Percentiles rank a stretch among this genome's conserved stretches.
phyloP scores from a whole-genome alignment of 2,888 invertebrate species.

The Parasteatoda lunata region DNA sequence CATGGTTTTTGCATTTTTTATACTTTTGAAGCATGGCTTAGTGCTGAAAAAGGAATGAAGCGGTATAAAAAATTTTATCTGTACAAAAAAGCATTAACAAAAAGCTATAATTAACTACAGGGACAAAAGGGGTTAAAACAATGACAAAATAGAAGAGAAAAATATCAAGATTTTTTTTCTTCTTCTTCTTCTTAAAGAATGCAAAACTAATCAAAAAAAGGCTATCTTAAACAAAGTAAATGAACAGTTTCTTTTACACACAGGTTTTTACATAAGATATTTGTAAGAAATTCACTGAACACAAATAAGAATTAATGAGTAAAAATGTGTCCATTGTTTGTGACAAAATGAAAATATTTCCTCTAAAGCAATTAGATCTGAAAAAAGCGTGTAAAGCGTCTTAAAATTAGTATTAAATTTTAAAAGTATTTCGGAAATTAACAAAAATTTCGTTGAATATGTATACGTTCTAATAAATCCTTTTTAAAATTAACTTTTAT shows the following conservation, averaged over 20 bases:
- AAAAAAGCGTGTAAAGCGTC: too few species aligned
- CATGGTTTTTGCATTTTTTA: conserved; percentile 30
- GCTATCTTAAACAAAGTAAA: not conserved
- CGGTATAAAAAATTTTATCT: not conserved
- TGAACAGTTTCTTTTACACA: not conserved
- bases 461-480: too few species aligned
- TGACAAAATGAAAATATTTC: too few species aligned
- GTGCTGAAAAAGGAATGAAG: conserved; percentile 24
- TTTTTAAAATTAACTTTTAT: too few species aligned
- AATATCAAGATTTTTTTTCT: not conserved
- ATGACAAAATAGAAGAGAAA: conserved; percentile 25
- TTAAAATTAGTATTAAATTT: too few species aligned
- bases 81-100: conserved; percentile 33
- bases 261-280: too few species aligned
- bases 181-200: not conserved
- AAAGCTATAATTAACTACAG: conserved; percentile 48
- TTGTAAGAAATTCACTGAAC: too few species aligned
- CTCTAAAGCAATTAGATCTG: too few species aligned
- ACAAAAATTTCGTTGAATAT: too few species aligned
- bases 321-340: too few species aligned
- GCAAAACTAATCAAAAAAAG: conserved; percentile 2
- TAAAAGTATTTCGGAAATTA: too few species aligned
- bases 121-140: conserved; percentile 32
- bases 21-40: conserved; percentile 27
- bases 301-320: too few species aligned